These are phyloP conservation scores for Alsophila aescularia DNA, from an alignment of 2,888 invertebrate genomes.

Conservation along the genomic window DNA sequence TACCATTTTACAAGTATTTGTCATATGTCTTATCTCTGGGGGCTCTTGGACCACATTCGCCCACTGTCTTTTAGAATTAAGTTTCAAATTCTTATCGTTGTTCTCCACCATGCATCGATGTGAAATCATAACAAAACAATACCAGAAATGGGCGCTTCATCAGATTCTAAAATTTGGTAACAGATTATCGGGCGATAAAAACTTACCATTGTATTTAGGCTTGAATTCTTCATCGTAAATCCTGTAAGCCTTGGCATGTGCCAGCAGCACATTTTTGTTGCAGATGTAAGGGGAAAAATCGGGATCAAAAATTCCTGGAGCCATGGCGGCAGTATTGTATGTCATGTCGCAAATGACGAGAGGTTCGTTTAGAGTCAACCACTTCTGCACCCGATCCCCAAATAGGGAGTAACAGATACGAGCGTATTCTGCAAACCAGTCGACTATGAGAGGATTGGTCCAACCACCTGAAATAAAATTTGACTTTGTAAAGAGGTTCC, in stretches of 20 bases:
- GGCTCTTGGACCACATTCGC: too few relatives aligned
- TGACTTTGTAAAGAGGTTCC: too few relatives aligned
- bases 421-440: slow-evolving; percentile 46
- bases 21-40: too few relatives aligned
- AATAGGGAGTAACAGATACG: slow-evolving; percentile 37
- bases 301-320: slow-evolving; percentile 29
- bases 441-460: slow-evolving; percentile 40
- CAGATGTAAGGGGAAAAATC: slow-evolving; percentile 34
- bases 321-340: slow-evolving; percentile 43
- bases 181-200: too few relatives aligned
- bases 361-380: slow-evolving; percentile 46
- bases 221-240: slow-evolving; percentile 82
- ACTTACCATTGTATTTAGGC: slow-evolving; percentile 36
- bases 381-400: slow-evolving; percentile 48
- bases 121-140: too few relatives aligned
- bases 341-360: slow-evolving; percentile 16
- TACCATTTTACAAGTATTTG: too few relatives aligned
- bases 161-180: too few relatives aligned
- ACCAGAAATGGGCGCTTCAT: too few relatives aligned
- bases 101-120: too few relatives aligned
- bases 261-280: slow-evolving; percentile 85
- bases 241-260: slow-evolving; percentile 85
- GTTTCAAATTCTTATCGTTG: too few relatives aligned
- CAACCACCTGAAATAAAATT: slow-evolving; percentile 8
- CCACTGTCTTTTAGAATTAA: too few relatives aligned